Evolutionary conservation across 2,797 vertebrate genomes (phyloP).

Genomic region (Liparis tanakae): DNA sequence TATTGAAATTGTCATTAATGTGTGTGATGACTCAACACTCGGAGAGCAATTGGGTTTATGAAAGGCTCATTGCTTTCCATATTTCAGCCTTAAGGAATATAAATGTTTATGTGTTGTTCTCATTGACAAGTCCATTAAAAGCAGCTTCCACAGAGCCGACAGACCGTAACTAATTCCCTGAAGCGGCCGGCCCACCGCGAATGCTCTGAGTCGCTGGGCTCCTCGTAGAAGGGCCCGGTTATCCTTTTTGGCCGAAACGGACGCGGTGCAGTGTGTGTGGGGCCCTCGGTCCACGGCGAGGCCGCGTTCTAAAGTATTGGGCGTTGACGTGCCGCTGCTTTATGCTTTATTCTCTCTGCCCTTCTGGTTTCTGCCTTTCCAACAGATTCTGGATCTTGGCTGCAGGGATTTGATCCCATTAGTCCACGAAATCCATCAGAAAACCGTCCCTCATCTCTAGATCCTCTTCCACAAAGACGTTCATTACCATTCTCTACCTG

Average conservation of each 20-base stretch:
- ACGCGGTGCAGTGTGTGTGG: not conserved
- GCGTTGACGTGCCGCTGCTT: not conserved
- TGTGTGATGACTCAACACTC: conserved; percentile 72
- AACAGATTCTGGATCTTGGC: not conserved
- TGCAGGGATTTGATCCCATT: not conserved
- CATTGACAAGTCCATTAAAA: conserved; percentile 74
- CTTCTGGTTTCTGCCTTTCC: not conserved
- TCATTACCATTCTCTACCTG: not conserved
- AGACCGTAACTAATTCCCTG: conserved; percentile 44
- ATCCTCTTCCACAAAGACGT: not conserved
- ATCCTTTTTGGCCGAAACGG: not conserved
- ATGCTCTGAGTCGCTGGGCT: conserved; percentile 18
- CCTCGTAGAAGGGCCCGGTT: not conserved
- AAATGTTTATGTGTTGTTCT: conserved; percentile 72
- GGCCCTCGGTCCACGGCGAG: not conserved
- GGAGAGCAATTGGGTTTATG: conserved; percentile 67
- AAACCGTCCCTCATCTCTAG: not conserved
- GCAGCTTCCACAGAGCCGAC: conserved; percentile 56
- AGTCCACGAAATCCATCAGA: not conserved
- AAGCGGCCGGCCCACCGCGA: conserved; percentile 11
- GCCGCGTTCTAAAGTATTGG: not conserved
- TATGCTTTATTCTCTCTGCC: not conserved
- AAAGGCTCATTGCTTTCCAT: conserved; percentile 77
- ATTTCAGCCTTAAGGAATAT: conserved; percentile 78
- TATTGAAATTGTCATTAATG: conserved; percentile 80